A percentile compares a stretch with the other conserved stretches of the same genome.
phyloP scores from a whole-genome alignment of 2,888 invertebrate genomes.

The Copidosoma aretas region DNA sequence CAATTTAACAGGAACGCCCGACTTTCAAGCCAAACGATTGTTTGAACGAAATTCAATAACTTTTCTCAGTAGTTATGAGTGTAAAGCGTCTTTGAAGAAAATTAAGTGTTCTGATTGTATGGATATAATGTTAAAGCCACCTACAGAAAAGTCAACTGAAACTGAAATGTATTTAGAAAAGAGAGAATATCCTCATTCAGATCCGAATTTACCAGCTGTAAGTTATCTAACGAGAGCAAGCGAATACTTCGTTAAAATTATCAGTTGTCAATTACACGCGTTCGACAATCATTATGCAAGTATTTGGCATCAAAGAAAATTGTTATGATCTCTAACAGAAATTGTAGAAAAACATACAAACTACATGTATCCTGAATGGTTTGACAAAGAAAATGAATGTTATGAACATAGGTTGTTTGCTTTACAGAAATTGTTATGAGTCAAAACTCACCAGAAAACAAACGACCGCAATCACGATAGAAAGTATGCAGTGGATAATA shows the following conservation, averaged over 20 bases:
- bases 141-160: neutral
- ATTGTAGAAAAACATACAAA: no score
- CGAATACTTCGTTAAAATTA: neutral
- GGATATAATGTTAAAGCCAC: no score
- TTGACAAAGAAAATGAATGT: no score
- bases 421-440: no score
- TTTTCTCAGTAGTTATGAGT: no score
- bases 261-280: neutral
- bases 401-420: no score
- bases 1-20: neutral
- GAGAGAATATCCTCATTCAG: neutral
- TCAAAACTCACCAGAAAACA: no score
- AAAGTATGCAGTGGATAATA: neutral
- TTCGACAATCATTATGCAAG: neutral
- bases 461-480: no score
- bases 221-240: neutral
- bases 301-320: conserved; percentile 1
- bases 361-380: no score
- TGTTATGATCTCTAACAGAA: neutral
- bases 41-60: no score
- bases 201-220: neutral
- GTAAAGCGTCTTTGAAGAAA: no score
- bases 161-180: conserved; percentile 1
- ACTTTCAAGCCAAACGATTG: neutral
- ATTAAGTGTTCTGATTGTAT: no score